phyloP scores from a whole-genome alignment of 2,113 vertebrate genomes.

The Megaceryle torquata region DNA sequence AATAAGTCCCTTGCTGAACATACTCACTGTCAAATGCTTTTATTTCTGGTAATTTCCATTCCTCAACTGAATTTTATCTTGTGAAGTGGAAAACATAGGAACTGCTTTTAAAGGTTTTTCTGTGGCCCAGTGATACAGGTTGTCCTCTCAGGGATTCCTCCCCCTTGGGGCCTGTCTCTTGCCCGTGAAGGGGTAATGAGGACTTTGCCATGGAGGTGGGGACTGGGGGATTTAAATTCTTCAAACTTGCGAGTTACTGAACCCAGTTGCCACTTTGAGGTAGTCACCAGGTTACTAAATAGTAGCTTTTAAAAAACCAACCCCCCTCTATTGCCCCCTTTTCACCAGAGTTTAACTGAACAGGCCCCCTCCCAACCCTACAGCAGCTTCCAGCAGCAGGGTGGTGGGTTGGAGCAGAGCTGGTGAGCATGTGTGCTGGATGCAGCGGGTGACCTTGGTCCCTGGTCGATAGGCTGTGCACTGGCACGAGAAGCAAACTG shows the following conservation, averaged over 20 bases:
- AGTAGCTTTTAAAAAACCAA: background rate
- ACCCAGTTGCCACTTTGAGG: background rate
- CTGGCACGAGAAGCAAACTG: background rate
- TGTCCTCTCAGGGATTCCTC: background rate
- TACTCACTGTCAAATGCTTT: background rate
- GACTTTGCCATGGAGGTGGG: background rate
- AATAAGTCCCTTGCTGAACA: background rate
- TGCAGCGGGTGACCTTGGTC: background rate
- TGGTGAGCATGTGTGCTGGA: too few species aligned
- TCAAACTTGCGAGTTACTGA: background rate
- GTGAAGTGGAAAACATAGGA: background rate
- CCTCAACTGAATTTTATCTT: background rate
- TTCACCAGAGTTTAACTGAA: background rate
- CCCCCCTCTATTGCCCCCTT: accelerated
- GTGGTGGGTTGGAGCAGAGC: background rate
- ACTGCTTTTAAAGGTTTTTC: background rate
- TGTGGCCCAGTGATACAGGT: background rate
- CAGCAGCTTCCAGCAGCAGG: background rate
- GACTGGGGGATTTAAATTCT: background rate
- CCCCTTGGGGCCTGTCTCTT: too few species aligned
- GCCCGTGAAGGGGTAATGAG: accelerated
- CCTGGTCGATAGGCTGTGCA: too few species aligned
- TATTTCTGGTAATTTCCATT: background rate
- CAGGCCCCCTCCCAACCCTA: accelerated
- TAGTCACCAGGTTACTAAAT: background rate